Evolutionary conservation across 2,888 invertebrate species (phyloP).

Genomic region (Chorisops tibialis): DNA sequence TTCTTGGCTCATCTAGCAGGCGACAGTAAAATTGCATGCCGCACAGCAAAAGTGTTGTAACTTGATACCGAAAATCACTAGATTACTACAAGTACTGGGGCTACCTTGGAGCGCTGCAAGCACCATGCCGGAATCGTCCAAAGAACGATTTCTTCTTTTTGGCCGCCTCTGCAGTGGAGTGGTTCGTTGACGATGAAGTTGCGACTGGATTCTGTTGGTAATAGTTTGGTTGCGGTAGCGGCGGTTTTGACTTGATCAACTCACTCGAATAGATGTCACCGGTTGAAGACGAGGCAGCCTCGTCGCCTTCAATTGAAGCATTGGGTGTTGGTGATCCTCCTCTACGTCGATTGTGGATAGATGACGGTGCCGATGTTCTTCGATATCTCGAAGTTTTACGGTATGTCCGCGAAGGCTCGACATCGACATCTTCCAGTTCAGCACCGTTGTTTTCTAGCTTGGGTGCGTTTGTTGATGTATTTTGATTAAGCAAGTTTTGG

Average conservation of each 20-base stretch:
- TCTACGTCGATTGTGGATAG: constrained; percentile 7
- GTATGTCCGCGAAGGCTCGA: constrained; percentile 6
- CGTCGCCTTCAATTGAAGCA: constrained; percentile 4
- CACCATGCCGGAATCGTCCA: constrained; percentile 26
- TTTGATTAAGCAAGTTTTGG: constrained; percentile 31
- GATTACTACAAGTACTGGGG: neutral
- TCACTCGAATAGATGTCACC: constrained; percentile 28
- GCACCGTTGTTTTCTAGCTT: neutral
- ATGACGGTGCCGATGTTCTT: constrained; percentile 18
- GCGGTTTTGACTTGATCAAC: constrained; percentile 30
- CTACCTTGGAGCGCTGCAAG: constrained; percentile 32
- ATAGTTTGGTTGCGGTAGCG: constrained; percentile 23
- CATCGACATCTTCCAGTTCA: constrained; percentile 10
- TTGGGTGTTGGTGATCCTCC: constrained; percentile 13
- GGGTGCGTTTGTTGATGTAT: constrained; percentile 1
- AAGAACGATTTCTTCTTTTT: constrained; percentile 20
- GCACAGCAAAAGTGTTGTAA: too few species aligned
- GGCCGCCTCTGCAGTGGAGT: neutral
- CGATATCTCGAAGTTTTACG: constrained; percentile 15
- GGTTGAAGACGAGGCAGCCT: constrained; percentile 25
- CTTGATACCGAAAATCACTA: too few species aligned
- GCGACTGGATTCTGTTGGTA: neutral
- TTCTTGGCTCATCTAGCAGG: too few species aligned
- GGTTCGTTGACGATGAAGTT: neutral
- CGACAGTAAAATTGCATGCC: too few species aligned